Percentiles rank a stretch among this genome's conserved stretches.
phyloP scores from a whole-genome alignment of 2,797 vertebrate genomes.

The Toxotes lorentzi region DNA sequence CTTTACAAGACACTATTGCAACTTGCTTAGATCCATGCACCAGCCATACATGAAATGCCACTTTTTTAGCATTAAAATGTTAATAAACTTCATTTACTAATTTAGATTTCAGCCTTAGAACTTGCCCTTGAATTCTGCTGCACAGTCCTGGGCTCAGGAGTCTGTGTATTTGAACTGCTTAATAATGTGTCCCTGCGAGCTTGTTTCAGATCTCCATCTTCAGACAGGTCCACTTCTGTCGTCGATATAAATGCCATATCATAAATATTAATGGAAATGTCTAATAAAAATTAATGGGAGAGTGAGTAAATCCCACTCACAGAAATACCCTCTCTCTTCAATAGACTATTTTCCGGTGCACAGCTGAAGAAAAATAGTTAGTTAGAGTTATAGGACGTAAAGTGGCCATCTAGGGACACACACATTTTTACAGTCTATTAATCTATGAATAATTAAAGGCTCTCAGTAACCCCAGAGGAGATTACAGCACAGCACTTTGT shows the following conservation, averaged over 20 bases:
- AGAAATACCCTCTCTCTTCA: slow-evolving; percentile 39
- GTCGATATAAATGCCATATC: slow-evolving; percentile 30
- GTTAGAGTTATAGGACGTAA: slow-evolving; percentile 72
- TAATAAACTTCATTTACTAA: slow-evolving; percentile 12
- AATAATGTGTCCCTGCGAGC: slow-evolving; percentile 5
- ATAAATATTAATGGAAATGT: slow-evolving; percentile 56
- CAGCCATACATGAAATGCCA: neutral
- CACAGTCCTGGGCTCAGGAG: neutral
- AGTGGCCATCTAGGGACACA: slow-evolving; percentile 77
- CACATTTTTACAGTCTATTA: slow-evolving; percentile 83
- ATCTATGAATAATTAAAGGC: slow-evolving; percentile 85
- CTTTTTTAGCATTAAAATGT: neutral
- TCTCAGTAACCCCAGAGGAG: slow-evolving; percentile 75
- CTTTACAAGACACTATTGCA: neutral
- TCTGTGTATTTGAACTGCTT: slow-evolving; percentile 15
- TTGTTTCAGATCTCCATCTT: slow-evolving; percentile 32
- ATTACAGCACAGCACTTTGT: slow-evolving; percentile 73
- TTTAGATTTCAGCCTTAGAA: neutral
- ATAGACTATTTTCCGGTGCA: slow-evolving; percentile 54
- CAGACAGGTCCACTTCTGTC: slow-evolving; percentile 19
- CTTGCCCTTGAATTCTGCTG: slow-evolving; percentile 4
- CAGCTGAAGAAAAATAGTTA: slow-evolving; percentile 68
- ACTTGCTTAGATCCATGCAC: neutral
- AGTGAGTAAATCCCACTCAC: slow-evolving; percentile 53
- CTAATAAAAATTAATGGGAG: slow-evolving; percentile 55